Evolutionary conservation across 1,140 invertebrate species (phyloP), one percentile per base, ranked within the genome.

Genomic region (Lethocerus indicus): DNA sequence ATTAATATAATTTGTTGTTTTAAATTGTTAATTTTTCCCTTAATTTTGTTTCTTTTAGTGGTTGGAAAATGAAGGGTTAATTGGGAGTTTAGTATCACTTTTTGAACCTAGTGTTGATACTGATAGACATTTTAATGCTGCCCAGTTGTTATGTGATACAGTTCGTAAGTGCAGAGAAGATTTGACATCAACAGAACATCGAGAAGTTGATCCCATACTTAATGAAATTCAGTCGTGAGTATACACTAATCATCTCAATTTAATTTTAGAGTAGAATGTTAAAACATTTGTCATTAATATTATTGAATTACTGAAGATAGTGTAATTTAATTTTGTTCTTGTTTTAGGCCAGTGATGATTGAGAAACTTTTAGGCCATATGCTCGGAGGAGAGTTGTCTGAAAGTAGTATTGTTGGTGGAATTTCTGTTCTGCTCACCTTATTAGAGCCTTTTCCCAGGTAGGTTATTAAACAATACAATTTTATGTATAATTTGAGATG

Each of bases 31-130:
- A 18, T 41, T 41, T 2, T 41, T n/a, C 20, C 13, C 24, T 41
- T 41, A 6, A 18, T 41, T 54, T 13, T 47, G 52, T 54, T 28
- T 47, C 58, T 74, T 74, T 47, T 64, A 95, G 87, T 94, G 88
- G 88, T 72, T 95, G 58, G 81, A 87, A 71, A 82, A 84, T 63
- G 75, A 91, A 64, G 72, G 81, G 62, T 74, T 92, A 59, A 75
- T 93, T 55, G 81, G 88, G 66, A 78, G 75, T 64, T 71, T 93
- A 60, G 76, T 93, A 54, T 75, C 72, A 58, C 70, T 89, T 63
- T 71, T 93, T 59, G 79, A 84, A 61, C 77, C 84, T 53, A 71
- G 72, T 51, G 73, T 76, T 58, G 78, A 83, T 62, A 69, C 75
- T 59, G 74, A 78, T 57, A 76, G 79, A 61, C 85, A 90, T 64